phyloP scores from a whole-genome alignment of 2,888 invertebrate genomes.

The Epirrhoe tristata region DNA sequence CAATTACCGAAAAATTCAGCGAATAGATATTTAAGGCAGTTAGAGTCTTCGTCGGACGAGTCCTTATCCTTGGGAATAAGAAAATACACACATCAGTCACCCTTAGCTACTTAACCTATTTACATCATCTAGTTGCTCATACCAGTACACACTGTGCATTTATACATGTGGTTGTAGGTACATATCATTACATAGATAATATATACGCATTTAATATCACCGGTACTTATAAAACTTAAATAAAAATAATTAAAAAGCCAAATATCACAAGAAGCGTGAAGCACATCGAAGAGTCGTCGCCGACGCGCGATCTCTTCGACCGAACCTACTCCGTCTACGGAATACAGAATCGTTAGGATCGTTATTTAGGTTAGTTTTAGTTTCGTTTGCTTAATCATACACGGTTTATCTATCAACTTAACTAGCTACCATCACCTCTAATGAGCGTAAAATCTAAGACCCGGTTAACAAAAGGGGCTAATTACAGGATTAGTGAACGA shows the following conservation, averaged over 20 bases:
- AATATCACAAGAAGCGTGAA: conserved; percentile 82
- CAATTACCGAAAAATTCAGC: conserved; percentile 88
- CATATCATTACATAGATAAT: conserved; percentile 35
- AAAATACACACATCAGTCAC: conserved; percentile 69
- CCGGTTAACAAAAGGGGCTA: conserved; percentile 62
- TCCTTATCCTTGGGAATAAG: conserved; percentile 77
- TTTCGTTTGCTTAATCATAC: conserved; percentile 49
- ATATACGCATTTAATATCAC: conserved; percentile 46
- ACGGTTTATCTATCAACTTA: conserved; percentile 44
- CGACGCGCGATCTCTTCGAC: conserved; percentile 43
- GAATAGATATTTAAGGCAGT: conserved; percentile 90
- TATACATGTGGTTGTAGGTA: conserved; percentile 51
- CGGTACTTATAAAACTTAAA: conserved; percentile 53
- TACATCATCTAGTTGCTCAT: conserved; percentile 28
- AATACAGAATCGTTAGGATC: conserved; percentile 35
- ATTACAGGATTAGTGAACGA: conserved; percentile 60
- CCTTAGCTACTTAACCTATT: conserved; percentile 40
- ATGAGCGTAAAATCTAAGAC: conserved; percentile 64
- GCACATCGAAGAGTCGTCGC: conserved; percentile 57
- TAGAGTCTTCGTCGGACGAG: conserved; percentile 85
- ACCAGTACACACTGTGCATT: conserved; percentile 50
- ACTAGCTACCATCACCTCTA: conserved; percentile 79
- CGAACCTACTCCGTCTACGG: conserved; percentile 32
- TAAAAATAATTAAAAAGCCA: conserved; percentile 78
- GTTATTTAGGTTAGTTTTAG: conserved; percentile 36